Evolutionary conservation across 2,797 vertebrate species (phyloP).

Genomic region (Leptoclinus maculatus): DNA sequence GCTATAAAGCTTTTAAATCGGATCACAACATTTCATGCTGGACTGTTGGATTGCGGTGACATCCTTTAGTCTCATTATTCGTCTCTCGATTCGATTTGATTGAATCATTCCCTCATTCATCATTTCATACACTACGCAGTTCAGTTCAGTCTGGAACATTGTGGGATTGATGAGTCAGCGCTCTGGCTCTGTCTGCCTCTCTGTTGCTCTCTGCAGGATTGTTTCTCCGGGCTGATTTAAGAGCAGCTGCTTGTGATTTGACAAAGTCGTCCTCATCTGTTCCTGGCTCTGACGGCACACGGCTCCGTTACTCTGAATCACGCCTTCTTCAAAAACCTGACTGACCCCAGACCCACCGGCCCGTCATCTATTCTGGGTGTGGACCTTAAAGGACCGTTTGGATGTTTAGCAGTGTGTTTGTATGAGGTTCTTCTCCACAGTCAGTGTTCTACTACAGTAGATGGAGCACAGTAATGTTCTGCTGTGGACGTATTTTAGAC

Average conservation of each 20-base stretch:
- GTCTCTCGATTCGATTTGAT: too few relatives aligned
- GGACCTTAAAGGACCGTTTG: not conserved
- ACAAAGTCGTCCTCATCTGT: conserved; percentile 38
- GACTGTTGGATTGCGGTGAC: not conserved
- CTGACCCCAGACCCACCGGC: not conserved
- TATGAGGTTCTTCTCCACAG: not conserved
- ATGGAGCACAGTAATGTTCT: not conserved
- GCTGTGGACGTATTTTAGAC: too few relatives aligned
- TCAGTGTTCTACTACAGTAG: not conserved
- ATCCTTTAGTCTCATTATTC: not conserved
- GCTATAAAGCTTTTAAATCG: not conserved
- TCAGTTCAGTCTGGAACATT: conserved; percentile 16
- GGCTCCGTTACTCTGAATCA: not conserved
- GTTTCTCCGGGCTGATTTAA: conserved; percentile 50
- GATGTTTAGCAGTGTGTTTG: not conserved
- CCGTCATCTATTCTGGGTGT: not conserved
- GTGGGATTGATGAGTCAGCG: conserved; percentile 31
- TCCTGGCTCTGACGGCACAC: conserved; percentile 34
- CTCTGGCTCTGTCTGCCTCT: conserved; percentile 26
- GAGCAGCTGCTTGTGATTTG: conserved; percentile 73
- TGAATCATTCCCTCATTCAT: not conserved
- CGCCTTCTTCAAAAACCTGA: not conserved
- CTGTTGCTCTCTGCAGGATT: not conserved
- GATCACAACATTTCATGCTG: not conserved
- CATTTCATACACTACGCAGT: not conserved